phyloP scores from a whole-genome alignment of 2,888 invertebrate genomes.

The Phorcus lineatus region DNA sequence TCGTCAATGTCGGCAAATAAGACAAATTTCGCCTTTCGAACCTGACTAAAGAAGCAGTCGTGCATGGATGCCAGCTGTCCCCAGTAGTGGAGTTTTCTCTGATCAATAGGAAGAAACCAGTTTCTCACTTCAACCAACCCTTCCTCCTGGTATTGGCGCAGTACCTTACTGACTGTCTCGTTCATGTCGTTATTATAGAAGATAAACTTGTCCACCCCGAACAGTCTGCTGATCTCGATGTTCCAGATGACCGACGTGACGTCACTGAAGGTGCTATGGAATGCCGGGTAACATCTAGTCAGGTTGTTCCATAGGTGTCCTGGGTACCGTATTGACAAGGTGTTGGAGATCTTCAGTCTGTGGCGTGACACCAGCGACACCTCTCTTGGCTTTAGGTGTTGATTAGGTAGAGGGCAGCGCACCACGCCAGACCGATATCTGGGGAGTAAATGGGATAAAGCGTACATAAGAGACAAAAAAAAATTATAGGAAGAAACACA shows the following conservation, averaged over 20 bases:
- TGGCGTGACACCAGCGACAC: background rate
- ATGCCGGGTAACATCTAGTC: conserved; percentile 10
- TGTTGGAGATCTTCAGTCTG: background rate
- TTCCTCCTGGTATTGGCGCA: background rate
- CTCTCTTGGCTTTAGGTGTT: background rate
- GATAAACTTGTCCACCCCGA: background rate
- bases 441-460: background rate
- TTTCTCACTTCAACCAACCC: background rate
- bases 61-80: background rate
- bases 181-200: background rate
- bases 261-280: background rate
- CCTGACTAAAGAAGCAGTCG: background rate
- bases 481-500: too few species aligned
- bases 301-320: background rate
- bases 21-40: background rate
- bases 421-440: background rate
- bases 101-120: background rate
- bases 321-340: background rate
- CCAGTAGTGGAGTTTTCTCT: background rate
- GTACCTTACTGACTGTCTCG: background rate
- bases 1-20: conserved; percentile 1
- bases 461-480: too few species aligned
- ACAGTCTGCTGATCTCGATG: conserved; percentile 8
- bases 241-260: background rate
- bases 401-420: background rate